A percentile compares a stretch with the other conserved stretches of the same genome.
Evolutionary conservation across 1,140 invertebrate genomes (phyloP).

Genomic region (Euura saliciscinereae): DNA sequence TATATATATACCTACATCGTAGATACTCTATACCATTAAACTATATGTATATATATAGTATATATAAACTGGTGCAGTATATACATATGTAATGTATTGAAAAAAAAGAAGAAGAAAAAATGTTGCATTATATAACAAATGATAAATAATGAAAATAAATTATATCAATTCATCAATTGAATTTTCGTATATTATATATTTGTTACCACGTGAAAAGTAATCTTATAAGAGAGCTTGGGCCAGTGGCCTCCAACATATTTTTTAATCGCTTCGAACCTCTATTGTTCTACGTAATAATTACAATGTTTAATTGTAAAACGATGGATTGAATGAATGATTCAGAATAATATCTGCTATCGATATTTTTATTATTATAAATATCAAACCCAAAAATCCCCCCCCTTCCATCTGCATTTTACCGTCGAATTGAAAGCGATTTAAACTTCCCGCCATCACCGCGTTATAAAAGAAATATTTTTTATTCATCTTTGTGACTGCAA

Average conservation of each 20-base stretch:
- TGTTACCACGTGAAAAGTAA: slow-evolving; percentile 27
- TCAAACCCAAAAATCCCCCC: too few species aligned
- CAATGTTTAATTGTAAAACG: neutral
- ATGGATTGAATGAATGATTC: slow-evolving; percentile 4
- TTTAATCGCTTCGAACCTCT: slow-evolving; percentile 47
- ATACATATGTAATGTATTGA: slow-evolving; percentile 21
- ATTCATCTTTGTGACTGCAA: too few species aligned
- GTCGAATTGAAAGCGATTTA: too few species aligned
- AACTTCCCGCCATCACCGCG: too few species aligned
- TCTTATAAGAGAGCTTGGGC: slow-evolving; percentile 54
- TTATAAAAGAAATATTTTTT: too few species aligned
- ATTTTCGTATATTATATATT: neutral
- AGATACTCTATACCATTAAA: too few species aligned
- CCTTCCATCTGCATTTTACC: too few species aligned
- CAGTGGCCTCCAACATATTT: slow-evolving; percentile 52
- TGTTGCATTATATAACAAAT: too few species aligned
- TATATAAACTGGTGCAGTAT: too few species aligned
- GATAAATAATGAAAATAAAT: slow-evolving; percentile 9
- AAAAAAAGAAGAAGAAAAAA: slow-evolving; percentile 29
- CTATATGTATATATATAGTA: too few species aligned
- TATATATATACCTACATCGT: too few species aligned
- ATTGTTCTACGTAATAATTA: slow-evolving; percentile 18
- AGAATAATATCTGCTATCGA: neutral
- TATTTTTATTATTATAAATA: too few species aligned
- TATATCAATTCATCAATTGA: slow-evolving; percentile 9